Evolutionary conservation across 2,888 invertebrate genomes (phyloP), one percentile per base, ranked within the genome.

Genomic region (Metacarcinus magister): DNA sequence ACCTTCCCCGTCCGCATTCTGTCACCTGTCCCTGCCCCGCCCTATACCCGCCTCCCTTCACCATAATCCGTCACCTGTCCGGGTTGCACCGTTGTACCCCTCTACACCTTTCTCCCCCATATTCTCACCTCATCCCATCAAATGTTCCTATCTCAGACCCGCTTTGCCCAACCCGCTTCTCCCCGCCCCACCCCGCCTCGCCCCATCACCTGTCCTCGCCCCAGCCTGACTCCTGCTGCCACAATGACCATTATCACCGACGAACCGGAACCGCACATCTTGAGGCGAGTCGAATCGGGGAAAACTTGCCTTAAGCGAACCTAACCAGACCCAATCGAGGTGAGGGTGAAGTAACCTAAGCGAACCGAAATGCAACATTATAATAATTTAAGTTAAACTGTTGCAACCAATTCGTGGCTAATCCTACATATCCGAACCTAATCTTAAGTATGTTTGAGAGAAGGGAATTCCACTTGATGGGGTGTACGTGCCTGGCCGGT

Each of bases 341-440:
- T 32, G 82, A 82, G 10, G 82, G 32, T 5, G 32, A 5, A 32
- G 32, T 32, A 82, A 82, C 32, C 32, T 82, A 32, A 82, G 82
- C 82, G 82, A 82, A 82, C 82, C 82, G 82, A 82, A 82, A 28
- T 82, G 82, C 32, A 82, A 82, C 82, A 32, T 82, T 32, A 32
- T 82, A 82, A 13, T 82, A 82, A 82, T 82, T 82, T 82, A 28
- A 32, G 82, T 32, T 82, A 82, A 82, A 19, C 82, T 82, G 10
- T 82, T 82, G 7, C 82, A 32, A 28, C 32, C 82, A 32, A 28
- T 32, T 82, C 82, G 82, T 82, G 82, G 82, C 82, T 82, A 82
- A 82, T 82, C 82, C 10, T 13, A 82, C 32, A 23, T 28, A 82
- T 19, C 82, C 82, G 82, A 13, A 82, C 82, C 82, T 8, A 82